Evolutionary conservation across 2,113 vertebrate species (phyloP).

Genomic region (Bujurquina vittata): DNA sequence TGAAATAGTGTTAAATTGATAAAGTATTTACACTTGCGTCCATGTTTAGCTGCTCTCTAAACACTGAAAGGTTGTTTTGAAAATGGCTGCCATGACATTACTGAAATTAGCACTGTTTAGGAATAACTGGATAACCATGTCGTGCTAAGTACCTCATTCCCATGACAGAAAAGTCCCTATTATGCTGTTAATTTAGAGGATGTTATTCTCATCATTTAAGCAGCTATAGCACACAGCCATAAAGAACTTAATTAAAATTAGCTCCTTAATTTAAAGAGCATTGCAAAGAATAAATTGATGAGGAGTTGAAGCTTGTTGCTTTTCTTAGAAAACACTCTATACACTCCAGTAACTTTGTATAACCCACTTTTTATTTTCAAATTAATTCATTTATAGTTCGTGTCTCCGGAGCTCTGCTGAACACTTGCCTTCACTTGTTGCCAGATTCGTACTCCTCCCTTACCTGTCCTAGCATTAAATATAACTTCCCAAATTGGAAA

Average conservation of each 20-base stretch:
- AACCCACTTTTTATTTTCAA: neutral
- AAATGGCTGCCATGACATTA: neutral
- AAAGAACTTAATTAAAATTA: conserved; percentile 5
- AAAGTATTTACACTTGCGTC: neutral
- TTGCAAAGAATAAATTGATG: neutral
- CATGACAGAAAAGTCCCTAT: conserved; percentile 19
- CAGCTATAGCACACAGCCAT: neutral
- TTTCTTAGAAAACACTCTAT: neutral
- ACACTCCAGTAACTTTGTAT: neutral
- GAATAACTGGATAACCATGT: neutral
- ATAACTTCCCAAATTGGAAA: neutral
- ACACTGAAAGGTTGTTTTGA: neutral
- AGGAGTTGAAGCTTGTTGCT: neutral
- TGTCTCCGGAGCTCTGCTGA: neutral
- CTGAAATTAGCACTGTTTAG: neutral
- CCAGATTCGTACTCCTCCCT: neutral
- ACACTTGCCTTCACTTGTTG: neutral
- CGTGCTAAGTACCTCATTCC: neutral
- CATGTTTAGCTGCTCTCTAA: neutral
- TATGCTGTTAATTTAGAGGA: neutral
- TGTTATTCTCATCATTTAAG: neutral
- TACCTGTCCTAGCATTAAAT: neutral
- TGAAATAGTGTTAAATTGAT: conserved; percentile 15
- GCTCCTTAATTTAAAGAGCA: neutral
- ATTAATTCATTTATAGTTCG: neutral